Conservation (phyloP, 2,797 vertebrate species). For the Pteronotus mesoamericanus region DNA sequence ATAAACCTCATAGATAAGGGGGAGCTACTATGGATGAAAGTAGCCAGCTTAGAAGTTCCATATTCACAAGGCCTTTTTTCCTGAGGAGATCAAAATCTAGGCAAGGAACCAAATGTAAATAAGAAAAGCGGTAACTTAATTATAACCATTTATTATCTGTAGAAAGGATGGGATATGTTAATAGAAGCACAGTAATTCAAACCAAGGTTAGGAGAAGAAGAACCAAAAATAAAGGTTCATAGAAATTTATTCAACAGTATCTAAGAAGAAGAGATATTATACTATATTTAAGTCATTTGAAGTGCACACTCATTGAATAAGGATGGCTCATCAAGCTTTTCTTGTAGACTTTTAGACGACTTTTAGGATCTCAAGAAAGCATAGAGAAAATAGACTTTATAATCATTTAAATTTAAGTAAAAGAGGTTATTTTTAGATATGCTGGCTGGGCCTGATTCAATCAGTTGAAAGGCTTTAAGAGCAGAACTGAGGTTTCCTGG, state of each 20-base stretch:
- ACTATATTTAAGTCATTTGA: background rate
- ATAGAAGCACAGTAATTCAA: background rate
- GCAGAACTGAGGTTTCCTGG: background rate
- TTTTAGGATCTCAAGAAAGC: background rate
- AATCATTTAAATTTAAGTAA: background rate
- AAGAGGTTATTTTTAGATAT: background rate
- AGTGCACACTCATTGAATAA: background rate
- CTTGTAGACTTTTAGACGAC: background rate
- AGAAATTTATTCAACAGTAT: background rate
- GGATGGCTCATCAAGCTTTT: background rate
- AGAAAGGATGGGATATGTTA: background rate
- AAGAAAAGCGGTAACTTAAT: constrained; percentile 3
- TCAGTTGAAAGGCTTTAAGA: background rate
- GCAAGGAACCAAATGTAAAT: constrained; percentile 14
- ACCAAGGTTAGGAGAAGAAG: background rate
- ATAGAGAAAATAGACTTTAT: background rate
- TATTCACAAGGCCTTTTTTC: background rate
- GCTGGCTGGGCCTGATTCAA: background rate
- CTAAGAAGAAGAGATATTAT: background rate
- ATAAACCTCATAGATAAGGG: background rate
- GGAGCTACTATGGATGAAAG: background rate
- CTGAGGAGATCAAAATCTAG: background rate
- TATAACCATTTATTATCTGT: background rate
- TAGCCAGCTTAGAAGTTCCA: background rate
- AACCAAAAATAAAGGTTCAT: background rate